Evolutionary conservation across 2,888 invertebrate genomes (phyloP).

Genomic region (Lagria hirta): DNA sequence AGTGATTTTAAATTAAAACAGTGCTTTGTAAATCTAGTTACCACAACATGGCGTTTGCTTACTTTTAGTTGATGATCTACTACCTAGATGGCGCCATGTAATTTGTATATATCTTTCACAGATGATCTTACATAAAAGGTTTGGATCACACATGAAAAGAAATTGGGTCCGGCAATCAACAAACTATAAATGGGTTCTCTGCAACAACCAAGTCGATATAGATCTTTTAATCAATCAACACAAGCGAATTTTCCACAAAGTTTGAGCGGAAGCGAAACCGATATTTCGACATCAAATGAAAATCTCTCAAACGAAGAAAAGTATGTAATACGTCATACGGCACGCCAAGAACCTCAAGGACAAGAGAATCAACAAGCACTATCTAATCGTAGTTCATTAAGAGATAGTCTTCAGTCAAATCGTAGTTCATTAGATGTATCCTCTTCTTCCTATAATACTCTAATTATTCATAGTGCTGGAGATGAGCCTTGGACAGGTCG

Average conservation of each 20-base stretch:
- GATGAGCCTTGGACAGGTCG: slow-evolving; percentile 71
- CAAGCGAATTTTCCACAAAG: slow-evolving; percentile 66
- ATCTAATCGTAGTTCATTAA: slow-evolving; percentile 64
- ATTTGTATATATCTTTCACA: too few species aligned
- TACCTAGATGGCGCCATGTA: too few species aligned
- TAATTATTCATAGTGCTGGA: slow-evolving; percentile 77
- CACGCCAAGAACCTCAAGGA: slow-evolving; percentile 88
- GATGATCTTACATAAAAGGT: slow-evolving; percentile 39
- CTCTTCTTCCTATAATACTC: slow-evolving; percentile 78
- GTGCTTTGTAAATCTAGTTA: too few species aligned
- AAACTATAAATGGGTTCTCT: slow-evolving; percentile 34
- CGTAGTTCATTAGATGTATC: slow-evolving; percentile 73
- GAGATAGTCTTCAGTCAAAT: slow-evolving; percentile 62
- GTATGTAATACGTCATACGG: slow-evolving; percentile 78
- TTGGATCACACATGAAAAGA: slow-evolving; percentile 22
- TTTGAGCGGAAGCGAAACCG: slow-evolving; percentile 82
- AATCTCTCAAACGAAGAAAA: slow-evolving; percentile 84
- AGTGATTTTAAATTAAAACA: too few species aligned
- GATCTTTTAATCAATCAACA: slow-evolving; percentile 41
- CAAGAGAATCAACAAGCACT: slow-evolving; percentile 75
- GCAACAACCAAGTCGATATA: slow-evolving; percentile 46
- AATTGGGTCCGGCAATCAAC: slow-evolving; percentile 20
- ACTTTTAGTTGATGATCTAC: too few species aligned
- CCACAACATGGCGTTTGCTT: too few species aligned
- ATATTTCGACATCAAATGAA: slow-evolving; percentile 87